A percentile compares a stretch with the other conserved stretches of the same genome.
These are phyloP conservation scores for Phorcus lineatus DNA, from an alignment of 2,888 invertebrate species.

Conservation along the genomic window DNA sequence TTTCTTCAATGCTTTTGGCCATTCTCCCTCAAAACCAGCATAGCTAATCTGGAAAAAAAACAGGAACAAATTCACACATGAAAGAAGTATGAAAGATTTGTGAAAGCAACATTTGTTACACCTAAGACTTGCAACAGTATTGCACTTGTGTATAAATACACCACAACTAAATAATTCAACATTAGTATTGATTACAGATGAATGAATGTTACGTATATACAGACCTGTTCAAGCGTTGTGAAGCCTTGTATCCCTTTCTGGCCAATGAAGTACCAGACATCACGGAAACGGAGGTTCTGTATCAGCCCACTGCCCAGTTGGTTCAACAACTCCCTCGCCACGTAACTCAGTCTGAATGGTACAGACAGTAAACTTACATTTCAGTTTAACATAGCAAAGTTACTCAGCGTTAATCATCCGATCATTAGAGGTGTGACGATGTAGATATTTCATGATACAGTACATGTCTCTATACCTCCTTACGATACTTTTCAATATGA, in stretches of 20 bases:
- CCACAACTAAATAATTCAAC: no score
- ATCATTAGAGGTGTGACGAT: no score
- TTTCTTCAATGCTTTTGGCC: slow-evolving; percentile 76
- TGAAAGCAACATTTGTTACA: neutral
- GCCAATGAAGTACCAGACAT: slow-evolving; percentile 79
- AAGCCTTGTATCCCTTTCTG: slow-evolving; percentile 78
- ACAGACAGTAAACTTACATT: no score
- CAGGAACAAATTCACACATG: neutral
- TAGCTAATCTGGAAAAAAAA: slow-evolving; percentile 67
- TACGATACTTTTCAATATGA: no score
- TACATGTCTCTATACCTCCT: no score
- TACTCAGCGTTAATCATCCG: no score
- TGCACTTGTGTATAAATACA: neutral
- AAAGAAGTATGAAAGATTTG: no score
- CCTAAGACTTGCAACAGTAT: neutral
- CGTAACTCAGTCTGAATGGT: slow-evolving; percentile 75
- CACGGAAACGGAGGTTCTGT: slow-evolving; percentile 79
- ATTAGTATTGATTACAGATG: no score
- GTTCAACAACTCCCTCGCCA: slow-evolving; percentile 77
- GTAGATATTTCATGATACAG: no score
- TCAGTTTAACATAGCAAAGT: no score
- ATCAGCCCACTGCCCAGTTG: slow-evolving; percentile 78
- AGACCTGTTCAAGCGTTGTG: slow-evolving; percentile 77
- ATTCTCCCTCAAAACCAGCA: slow-evolving; percentile 70
- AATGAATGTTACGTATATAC: neutral